Evolutionary conservation across 2,113 vertebrate species (phyloP).

Genomic region (Rattus norvegicus): DNA sequence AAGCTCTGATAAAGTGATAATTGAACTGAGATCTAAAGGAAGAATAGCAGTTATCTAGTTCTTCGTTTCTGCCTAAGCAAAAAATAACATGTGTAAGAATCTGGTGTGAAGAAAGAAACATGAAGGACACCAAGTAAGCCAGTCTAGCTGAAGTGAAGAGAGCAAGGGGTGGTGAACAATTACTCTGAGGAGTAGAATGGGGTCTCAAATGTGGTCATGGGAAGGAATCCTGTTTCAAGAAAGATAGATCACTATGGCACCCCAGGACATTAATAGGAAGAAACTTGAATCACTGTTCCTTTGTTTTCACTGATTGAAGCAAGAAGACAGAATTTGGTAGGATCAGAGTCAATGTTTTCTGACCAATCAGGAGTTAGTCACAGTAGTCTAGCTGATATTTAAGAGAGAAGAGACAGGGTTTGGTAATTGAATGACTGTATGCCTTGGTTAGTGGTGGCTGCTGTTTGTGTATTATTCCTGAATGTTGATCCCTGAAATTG

Average conservation of each 20-base stretch:
- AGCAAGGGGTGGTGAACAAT: neutral
- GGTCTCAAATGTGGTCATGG: constrained; percentile 12
- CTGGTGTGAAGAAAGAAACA: neutral
- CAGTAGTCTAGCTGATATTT: constrained; percentile 24
- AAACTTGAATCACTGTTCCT: neutral
- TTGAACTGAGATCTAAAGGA: constrained; percentile 42
- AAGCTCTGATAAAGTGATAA: constrained; percentile 33
- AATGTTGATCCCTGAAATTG: neutral
- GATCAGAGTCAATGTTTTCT: neutral
- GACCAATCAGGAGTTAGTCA: constrained; percentile 32
- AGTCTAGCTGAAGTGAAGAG: constrained; percentile 13
- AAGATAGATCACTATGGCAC: neutral
- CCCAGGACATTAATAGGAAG: neutral
- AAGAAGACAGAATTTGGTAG: constrained; percentile 28
- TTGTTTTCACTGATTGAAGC: neutral
- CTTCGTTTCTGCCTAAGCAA: constrained; percentile 17
- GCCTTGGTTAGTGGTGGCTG: neutral
- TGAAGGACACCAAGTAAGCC: neutral
- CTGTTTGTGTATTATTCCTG: neutral
- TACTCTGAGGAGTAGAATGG: constrained; percentile 15
- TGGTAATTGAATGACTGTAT: constrained; percentile 8
- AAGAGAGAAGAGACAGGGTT: constrained; percentile 49
- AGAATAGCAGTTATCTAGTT: constrained; percentile 19
- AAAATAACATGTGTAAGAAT: constrained; percentile 5
- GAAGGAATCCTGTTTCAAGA: constrained; percentile 48